Evolutionary conservation across 2,797 vertebrate genomes (phyloP).

Genomic region (Leucoraja ocellata): DNA sequence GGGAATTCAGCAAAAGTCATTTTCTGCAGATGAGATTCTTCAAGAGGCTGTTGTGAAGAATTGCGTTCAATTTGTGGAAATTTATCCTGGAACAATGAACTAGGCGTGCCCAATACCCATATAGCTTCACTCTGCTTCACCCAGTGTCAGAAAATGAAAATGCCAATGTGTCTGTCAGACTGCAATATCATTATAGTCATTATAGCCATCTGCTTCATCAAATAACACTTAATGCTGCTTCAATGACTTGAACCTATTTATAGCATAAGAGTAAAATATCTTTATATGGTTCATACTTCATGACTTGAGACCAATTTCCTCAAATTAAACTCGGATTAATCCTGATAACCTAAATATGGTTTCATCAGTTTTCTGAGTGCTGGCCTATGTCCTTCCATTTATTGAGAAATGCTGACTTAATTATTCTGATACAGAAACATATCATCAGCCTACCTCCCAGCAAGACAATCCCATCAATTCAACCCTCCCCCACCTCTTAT

Average conservation of each 20-base stretch:
- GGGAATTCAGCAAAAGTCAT: background rate
- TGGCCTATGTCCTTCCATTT: background rate
- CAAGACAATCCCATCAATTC: too few species aligned
- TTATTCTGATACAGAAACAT: too few species aligned
- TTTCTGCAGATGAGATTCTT: slow-evolving; percentile 25
- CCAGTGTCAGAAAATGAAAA: background rate
- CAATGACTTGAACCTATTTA: slow-evolving; percentile 18
- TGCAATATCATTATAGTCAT: background rate
- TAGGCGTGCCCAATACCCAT: background rate
- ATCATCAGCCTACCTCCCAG: too few species aligned
- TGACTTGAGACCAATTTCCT: background rate
- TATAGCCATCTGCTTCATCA: slow-evolving; percentile 18
- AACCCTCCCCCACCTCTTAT: too few species aligned
- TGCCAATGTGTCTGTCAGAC: background rate
- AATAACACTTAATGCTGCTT: background rate
- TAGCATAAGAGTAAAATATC: slow-evolving; percentile 11
- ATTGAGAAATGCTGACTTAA: background rate
- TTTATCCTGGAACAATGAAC: slow-evolving; percentile 23
- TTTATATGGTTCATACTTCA: background rate
- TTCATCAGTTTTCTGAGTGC: background rate
- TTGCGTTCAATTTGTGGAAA: slow-evolving; percentile 31
- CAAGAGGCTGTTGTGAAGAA: background rate
- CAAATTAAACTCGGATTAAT: background rate
- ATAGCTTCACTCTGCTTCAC: background rate
- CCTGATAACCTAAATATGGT: background rate